Percentiles rank a stretch among this genome's conserved stretches.
Conservation (phyloP, 2,113 vertebrate genomes). For the Bagarius yarrelli region DNA sequence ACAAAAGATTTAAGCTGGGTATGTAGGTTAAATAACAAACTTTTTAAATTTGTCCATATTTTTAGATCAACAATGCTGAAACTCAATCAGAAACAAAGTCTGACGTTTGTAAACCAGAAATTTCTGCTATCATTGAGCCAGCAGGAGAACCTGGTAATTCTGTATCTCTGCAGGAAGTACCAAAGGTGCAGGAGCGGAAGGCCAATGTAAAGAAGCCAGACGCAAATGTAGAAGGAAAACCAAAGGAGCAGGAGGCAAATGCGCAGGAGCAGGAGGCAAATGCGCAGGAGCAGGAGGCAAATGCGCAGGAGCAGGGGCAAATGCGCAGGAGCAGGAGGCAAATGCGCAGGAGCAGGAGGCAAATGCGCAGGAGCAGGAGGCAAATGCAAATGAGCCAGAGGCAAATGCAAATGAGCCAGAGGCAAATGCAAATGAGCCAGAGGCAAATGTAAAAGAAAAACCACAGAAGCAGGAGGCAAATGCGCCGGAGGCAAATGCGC, state of each 20-base stretch:
- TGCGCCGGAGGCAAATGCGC: too few species aligned
- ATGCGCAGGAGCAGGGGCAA: background rate
- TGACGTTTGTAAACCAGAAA: background rate
- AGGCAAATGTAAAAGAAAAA: too few species aligned
- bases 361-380: background rate
- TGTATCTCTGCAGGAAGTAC: background rate
- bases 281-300: too few species aligned
- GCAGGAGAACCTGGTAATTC: slow-evolving; percentile 2
- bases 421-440: too few species aligned
- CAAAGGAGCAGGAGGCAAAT: background rate
- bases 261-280: background rate
- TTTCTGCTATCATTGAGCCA: background rate
- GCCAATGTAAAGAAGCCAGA: background rate
- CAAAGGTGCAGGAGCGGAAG: background rate
- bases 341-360: too few species aligned
- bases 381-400: background rate
- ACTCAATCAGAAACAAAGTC: background rate
- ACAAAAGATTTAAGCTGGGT: background rate
- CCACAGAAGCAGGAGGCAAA: too few species aligned
- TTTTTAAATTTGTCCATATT: background rate
- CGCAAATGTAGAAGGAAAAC: too few species aligned
- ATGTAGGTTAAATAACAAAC: background rate
- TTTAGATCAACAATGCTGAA: background rate
- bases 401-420: too few species aligned
- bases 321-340: background rate